Percentiles rank a stretch among this genome's conserved stretches.
These are phyloP conservation scores for Tetraneura akinire DNA, from an alignment of 1,140 invertebrate genomes.

Conservation along the genomic window DNA sequence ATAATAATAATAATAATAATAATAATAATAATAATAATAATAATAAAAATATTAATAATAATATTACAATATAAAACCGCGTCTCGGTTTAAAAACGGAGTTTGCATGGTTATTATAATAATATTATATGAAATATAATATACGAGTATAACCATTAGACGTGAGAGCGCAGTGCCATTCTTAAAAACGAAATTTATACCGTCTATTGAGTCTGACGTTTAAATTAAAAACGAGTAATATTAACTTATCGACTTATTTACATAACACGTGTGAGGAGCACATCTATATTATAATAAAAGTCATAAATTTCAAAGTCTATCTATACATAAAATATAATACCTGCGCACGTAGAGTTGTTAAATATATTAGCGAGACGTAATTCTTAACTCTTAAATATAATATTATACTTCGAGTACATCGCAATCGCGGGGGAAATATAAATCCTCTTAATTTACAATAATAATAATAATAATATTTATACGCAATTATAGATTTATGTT, in stretches of 20 bases:
- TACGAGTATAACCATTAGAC: not conserved
- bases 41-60: not conserved
- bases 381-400: not conserved
- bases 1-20: not conserved
- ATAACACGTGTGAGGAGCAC: not conserved
- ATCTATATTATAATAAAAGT: not conserved
- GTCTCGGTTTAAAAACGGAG: not conserved
- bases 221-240: not conserved
- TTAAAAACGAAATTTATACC: not conserved
- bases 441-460: not conserved
- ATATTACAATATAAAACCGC: not conserved
- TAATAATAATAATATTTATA: no score
- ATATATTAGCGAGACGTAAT: conserved; percentile 12
- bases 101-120: not conserved
- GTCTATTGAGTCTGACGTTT: not conserved
- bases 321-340: not conserved
- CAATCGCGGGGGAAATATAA: not conserved
- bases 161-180: not conserved
- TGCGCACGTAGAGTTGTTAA: conserved; percentile 6
- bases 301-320: not conserved
- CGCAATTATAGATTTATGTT: no score
- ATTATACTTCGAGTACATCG: not conserved
- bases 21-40: not conserved
- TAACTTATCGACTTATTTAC: conserved; percentile 16
- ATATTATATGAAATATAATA: not conserved